Conservation (phyloP, 2,797 vertebrate genomes). For the Pteronotus mesoamericanus region DNA sequence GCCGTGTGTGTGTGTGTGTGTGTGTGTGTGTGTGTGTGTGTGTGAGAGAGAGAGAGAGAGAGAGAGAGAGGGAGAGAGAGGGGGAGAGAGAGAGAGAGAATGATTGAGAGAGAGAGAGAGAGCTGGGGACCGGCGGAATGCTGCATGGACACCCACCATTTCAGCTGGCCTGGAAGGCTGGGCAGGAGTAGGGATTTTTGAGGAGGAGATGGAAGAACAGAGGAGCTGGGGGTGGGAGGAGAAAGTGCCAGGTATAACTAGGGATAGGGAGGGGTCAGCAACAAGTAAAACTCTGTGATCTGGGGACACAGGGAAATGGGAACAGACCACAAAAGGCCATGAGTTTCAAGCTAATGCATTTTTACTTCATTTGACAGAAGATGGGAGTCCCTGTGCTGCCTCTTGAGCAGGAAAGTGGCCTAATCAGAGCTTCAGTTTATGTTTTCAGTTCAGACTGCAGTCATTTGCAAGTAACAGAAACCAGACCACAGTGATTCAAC, state of each 20-base stretch:
- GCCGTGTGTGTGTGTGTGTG: not conserved
- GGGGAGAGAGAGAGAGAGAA: too few relatives aligned
- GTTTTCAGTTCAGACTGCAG: not conserved
- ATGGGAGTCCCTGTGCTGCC: not conserved
- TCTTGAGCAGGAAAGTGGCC: not conserved
- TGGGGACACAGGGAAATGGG: too few relatives aligned
- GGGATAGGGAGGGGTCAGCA: not conserved
- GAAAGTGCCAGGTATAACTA: not conserved
- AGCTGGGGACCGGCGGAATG: accelerated
- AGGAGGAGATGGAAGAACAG: not conserved
- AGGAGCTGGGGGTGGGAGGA: not conserved
- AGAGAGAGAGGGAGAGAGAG: accelerated
- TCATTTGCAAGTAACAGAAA: not conserved
- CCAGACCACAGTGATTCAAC: not conserved
- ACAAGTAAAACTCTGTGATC: not conserved
- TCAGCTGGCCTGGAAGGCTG: not conserved
- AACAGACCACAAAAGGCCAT: too few relatives aligned
- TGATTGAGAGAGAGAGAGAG: not conserved
- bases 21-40: not conserved
- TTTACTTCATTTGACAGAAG: not conserved
- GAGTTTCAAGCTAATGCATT: not conserved
- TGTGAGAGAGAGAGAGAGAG: not conserved
- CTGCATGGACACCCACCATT: not conserved
- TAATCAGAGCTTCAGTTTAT: not conserved
- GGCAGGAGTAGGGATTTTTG: not conserved